Base-by-base conservation (phyloP, 2,888 invertebrate species). In the Pristionchus entomophagus region DNA sequence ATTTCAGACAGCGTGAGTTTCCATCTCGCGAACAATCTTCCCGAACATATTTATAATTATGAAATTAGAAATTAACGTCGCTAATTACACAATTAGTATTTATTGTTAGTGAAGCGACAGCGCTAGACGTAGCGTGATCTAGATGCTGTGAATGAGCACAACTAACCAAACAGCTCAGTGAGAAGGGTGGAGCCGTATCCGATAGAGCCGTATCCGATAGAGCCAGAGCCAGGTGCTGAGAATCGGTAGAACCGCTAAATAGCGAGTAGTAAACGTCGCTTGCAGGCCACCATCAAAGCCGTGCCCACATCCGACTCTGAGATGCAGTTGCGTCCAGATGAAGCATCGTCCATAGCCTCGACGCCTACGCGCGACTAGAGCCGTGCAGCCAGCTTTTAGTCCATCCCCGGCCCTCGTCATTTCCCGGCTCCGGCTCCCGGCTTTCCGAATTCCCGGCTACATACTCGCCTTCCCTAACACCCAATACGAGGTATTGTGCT, bases 261-360 rank as follows among this genome's bases (percentile, higher is more conserved):
- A 49, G 78, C 22, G 14, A 49, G 19, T 73, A 73, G 41, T 73
- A 73, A 86, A 73, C 38, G 73, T 22, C 45, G 78, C 78, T 78
- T 87, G 78, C 88, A 89, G 73, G 89, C 91, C 5, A 89, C 89
- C n/a, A 88, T 92, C 62, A 92, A 92, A 84, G 91, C 91, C 59
- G 88, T 91, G 53, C 90, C 90, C 14, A 89, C 89, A 29, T 85
- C 89, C 12, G 92, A 92, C 84, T 90, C 91, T 22, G 92, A 92
- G 86, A 86, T 92, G 84, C 92, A 92, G 85, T 78, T 92, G 69
- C 91, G 91, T 77, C 35, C 84, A 5, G 84, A 84, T 12, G 83
- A 83, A 10, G 17, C 62, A 12, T 83, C 83, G 53, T 78, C 78
- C 41, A n/a, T 69, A 14, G 69, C 69, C 69, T 69, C 69, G 12